phyloP scores from a whole-genome alignment of 2,797 vertebrate species.

The Dicrostonyx torquatus region DNA sequence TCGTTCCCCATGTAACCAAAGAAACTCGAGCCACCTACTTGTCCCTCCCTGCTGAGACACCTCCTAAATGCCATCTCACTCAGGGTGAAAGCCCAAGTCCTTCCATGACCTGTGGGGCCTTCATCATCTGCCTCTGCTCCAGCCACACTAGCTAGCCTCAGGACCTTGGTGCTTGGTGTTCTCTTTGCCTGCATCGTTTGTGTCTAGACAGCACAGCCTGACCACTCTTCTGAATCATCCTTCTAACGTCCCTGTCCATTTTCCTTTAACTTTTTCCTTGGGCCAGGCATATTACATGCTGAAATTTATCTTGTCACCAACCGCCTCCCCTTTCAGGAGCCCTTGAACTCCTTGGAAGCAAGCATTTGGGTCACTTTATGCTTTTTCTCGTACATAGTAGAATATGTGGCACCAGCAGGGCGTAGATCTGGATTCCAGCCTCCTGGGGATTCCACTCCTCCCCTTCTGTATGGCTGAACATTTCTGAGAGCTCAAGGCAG shows the following conservation, averaged over 20 bases:
- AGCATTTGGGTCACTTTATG: background rate
- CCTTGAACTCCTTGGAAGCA: background rate
- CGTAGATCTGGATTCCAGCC: background rate
- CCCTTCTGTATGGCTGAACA: background rate
- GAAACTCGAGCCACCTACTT: background rate
- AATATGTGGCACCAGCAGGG: background rate
- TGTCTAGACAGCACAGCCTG: background rate
- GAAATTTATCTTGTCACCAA: background rate
- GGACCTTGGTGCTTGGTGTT: background rate
- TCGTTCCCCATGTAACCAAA: background rate
- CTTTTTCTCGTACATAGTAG: constrained; percentile 4
- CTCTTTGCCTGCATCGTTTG: background rate
- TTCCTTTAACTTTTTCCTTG: background rate
- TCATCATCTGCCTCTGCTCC: background rate
- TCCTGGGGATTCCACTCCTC: background rate
- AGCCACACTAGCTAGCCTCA: background rate
- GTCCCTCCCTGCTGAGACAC: background rate
- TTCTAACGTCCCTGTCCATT: background rate
- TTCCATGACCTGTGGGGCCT: background rate
- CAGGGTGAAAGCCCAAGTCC: background rate
- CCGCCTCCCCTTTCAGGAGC: background rate
- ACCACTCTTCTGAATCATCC: background rate
- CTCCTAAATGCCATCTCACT: background rate
- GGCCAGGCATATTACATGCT: background rate
- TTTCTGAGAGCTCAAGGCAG: background rate